Evolutionary conservation across 2,888 invertebrate genomes (phyloP).

Genomic region (Sepioteuthis lessoniana): DNA sequence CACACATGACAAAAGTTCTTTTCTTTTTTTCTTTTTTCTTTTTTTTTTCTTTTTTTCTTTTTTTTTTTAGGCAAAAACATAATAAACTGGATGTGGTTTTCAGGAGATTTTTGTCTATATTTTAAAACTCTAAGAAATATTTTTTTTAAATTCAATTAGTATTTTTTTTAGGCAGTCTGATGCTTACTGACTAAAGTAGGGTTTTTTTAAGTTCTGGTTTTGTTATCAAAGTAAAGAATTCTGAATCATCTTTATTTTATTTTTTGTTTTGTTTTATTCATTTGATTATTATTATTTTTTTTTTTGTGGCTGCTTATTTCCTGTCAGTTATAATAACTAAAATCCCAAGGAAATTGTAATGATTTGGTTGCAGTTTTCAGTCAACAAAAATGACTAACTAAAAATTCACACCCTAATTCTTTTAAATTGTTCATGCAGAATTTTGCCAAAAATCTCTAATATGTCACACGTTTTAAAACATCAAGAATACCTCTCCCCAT

Average conservation of each 20-base stretch:
- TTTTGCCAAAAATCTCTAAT: background rate
- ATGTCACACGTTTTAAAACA: background rate
- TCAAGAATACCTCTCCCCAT: no score
- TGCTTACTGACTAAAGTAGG: background rate
- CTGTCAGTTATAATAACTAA: background rate
- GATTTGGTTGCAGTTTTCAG: background rate
- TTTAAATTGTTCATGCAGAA: background rate
- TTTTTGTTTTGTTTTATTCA: no score
- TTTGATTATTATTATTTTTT: no score
- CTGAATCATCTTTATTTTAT: background rate
- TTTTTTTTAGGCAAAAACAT: background rate
- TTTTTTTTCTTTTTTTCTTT: background rate
- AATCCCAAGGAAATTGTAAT: background rate
- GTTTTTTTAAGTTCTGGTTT: background rate
- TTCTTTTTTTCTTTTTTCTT: background rate
- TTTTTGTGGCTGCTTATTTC: background rate
- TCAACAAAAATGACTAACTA: background rate
- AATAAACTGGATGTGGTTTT: background rate
- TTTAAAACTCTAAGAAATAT: background rate
- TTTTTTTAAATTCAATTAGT: background rate
- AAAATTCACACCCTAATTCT: background rate
- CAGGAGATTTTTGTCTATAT: constrained; percentile 18
- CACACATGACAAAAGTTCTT: background rate
- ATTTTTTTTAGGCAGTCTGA: background rate
- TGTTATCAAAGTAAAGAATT: background rate